A percentile compares a stretch with the other conserved stretches of the same genome.
Conservation (phyloP, 2,113 vertebrate genomes). For the Falco punctatus region DNA sequence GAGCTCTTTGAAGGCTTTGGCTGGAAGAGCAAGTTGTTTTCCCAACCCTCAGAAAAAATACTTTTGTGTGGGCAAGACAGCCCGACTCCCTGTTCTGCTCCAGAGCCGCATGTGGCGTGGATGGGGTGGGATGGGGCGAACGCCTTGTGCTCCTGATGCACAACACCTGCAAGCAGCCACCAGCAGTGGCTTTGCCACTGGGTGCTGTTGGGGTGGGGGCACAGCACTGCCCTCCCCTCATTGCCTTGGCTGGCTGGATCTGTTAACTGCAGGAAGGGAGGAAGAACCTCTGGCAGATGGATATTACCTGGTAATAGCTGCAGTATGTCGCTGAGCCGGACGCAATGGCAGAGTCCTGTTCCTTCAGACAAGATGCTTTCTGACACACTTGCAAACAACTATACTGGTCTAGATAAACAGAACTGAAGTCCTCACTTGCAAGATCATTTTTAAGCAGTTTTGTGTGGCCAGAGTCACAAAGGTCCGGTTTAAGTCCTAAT, state of each 20-base stretch:
- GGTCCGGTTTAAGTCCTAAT: background rate
- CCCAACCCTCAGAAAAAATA: background rate
- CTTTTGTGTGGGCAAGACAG: background rate
- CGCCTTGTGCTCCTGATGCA: fast-evolving
- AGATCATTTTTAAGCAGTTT: background rate
- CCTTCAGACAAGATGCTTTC: background rate
- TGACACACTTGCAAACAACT: background rate
- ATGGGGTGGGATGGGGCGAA: too few species aligned
- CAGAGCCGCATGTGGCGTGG: background rate
- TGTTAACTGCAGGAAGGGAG: background rate
- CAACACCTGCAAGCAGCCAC: background rate
- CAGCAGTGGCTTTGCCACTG: background rate
- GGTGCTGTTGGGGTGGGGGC: background rate
- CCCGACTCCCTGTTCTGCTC: background rate
- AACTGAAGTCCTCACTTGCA: background rate
- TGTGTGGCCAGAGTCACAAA: background rate
- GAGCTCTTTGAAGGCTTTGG: background rate
- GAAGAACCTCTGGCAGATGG: background rate
- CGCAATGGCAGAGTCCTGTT: background rate
- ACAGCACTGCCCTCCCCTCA: background rate
- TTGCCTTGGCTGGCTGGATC: background rate
- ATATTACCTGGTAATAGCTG: background rate
- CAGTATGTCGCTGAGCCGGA: background rate
- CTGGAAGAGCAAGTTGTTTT: background rate
- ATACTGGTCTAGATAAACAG: background rate